phyloP scores from a whole-genome alignment of 2,888 invertebrate species.

The Dexiosoma caninum region DNA sequence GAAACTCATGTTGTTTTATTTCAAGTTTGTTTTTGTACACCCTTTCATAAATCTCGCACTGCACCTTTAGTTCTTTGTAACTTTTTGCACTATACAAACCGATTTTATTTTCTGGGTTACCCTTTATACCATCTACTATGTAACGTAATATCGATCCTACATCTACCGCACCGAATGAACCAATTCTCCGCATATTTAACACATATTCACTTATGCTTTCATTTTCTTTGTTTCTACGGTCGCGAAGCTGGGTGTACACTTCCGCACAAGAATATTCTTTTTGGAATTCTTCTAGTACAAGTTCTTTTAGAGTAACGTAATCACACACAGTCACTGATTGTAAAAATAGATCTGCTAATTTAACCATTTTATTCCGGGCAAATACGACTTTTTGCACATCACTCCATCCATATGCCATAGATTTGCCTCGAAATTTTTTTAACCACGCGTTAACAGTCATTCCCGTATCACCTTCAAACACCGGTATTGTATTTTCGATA shows the following conservation, averaged over 20 bases:
- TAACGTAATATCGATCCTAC: conserved; percentile 39
- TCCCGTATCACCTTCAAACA: not conserved
- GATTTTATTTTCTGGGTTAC: conserved; percentile 34
- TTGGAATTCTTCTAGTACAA: conserved; percentile 28
- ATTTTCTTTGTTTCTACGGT: conserved; percentile 14
- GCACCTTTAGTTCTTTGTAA: conserved; percentile 25
- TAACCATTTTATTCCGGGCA: conserved; percentile 13
- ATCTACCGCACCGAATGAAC: conserved; percentile 29
- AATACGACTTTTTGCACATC: conserved; percentile 1
- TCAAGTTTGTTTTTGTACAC: not conserved
- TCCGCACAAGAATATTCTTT: conserved; percentile 40
- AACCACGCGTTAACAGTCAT: not conserved
- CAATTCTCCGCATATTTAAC: conserved; percentile 15
- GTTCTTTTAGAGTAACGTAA: conserved; percentile 15
- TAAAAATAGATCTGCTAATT: not conserved
- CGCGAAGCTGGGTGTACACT: conserved; percentile 34
- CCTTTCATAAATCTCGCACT: conserved; percentile 13
- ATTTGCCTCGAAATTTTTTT: conserved; percentile 4
- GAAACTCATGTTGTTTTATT: not conserved
- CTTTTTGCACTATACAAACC: conserved; percentile 1
- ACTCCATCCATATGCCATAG: not conserved
- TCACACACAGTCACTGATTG: not conserved
- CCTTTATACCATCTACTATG: conserved; percentile 38
- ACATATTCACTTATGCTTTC: not conserved
- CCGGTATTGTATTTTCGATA: not conserved